Conservation (phyloP, 2,888 invertebrate genomes). For the Peribatodes rhomboidaria region DNA sequence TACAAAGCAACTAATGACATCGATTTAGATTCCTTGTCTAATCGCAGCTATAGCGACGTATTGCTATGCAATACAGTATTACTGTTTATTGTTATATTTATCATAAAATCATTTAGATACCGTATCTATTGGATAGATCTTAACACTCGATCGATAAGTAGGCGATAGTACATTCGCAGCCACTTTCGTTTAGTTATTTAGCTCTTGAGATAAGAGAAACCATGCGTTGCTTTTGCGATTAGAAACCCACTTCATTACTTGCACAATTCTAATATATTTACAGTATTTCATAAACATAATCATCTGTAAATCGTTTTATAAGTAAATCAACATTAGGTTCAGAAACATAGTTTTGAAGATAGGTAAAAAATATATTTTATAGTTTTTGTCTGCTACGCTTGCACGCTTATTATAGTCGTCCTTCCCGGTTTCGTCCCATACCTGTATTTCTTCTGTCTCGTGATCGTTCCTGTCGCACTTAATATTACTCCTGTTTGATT, state of each 20-base stretch:
- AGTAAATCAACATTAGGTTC: too few relatives aligned
- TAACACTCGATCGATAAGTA: constrained; percentile 20
- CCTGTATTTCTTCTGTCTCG: background rate
- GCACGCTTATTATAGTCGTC: background rate
- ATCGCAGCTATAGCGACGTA: constrained; percentile 4
- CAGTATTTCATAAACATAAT: background rate
- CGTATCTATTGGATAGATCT: constrained; percentile 32
- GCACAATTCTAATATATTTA: background rate
- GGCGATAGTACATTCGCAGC: constrained; percentile 24
- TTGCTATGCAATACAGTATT: constrained; percentile 7
- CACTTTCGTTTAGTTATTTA: constrained; percentile 20
- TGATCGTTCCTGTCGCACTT: too few relatives aligned
- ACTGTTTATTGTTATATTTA: constrained; percentile 32
- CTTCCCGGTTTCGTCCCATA: background rate
- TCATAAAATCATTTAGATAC: constrained; percentile 36
- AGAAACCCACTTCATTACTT: constrained; percentile 2
- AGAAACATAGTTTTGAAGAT: too few relatives aligned
- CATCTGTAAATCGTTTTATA: too few relatives aligned
- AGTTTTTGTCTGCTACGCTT: too few relatives aligned
- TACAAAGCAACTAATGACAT: constrained; percentile 12
- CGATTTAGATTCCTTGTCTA: constrained; percentile 17
- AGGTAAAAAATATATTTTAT: too few relatives aligned
- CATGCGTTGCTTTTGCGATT: constrained; percentile 4
- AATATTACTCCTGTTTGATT: too few relatives aligned
- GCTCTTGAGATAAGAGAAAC: constrained; percentile 20